Evolutionary conservation across 2,113 vertebrate genomes (phyloP), one percentile per base, ranked within the genome.

Genomic region (Puma concolor): DNA sequence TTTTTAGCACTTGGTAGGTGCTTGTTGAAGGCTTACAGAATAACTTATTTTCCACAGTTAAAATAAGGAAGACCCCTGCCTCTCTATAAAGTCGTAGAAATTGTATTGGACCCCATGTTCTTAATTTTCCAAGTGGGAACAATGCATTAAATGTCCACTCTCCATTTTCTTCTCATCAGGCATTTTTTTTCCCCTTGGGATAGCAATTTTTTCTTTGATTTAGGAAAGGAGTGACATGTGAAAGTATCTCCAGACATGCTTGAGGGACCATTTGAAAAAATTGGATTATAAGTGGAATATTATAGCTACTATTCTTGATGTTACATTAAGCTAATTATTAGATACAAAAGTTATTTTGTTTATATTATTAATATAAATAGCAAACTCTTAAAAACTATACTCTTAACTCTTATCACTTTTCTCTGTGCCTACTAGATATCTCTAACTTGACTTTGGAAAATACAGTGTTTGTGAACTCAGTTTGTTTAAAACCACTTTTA

Each of bases 401-500:
- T 13, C 33, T 19, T 44, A 80, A 60, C 27, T 11, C 44, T 64
- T 31, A 52, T 67, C 19, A 63, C 50, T 74, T 80, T 63, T 77
- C 21, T n/a, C 0, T 86, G 66, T 79, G 91, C 25, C 82, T 91
- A 16, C 52, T 86, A 16, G 77, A 29, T 44, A 52, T 66, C 44
- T 82, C 48, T 92, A 38, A 81, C 64, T 94, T 82, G 79, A 69
- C 92, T 4, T 79, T 94, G 81, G 52, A 64, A 88, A 96, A 36
- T 41, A 41, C 29, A 91, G 52, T 77, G 21, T 38, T 96, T 88
- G 33, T 95, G 72, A 93, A 50, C 44, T 83, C 41, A 67, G 12
- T 92, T 82, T 83, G 29, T 84, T 97, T 72, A 64, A 96, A 92
- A 81, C n/a, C 23, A 63, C 66, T 95, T 97, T 63, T n/a, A 17